Evolutionary conservation across 2,113 vertebrate genomes (phyloP), one percentile per base, ranked within the genome.

Genomic region (Silurus glanis): DNA sequence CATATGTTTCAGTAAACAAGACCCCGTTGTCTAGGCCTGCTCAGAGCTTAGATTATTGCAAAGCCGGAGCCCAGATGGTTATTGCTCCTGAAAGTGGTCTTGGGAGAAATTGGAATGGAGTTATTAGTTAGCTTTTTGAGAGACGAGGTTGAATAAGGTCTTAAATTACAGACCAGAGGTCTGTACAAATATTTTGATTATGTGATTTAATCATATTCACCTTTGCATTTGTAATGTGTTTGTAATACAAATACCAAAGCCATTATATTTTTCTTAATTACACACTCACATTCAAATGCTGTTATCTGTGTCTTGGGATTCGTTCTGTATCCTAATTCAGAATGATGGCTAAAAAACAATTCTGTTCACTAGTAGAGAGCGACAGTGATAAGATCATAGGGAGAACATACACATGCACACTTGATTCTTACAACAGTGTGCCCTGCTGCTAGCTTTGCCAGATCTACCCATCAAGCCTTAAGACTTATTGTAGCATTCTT

Each of bases 1-100:
- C 92, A 93, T 93, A 93, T 91, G 91, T 90, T 91, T 90, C 88
- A 80, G 91, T 90, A 91, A 90, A 92, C 92, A 91, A 91, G 93
- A 83, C 91, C 89, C 69, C 0, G 81, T 66, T 82, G 85, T 90
- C 86, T 83, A 74, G 47, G 71, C 80, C 66, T 80, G 61, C 14
- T 87, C 78, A 61, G 53, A 88, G 84, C 76, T 88, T 83, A 78
- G 86, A 55, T 86, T 88, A 84, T 83, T 87, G 69, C 78, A 74
- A 75, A 72, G 83, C 72, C 69, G 28, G 59, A 55, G 80, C 71
- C 58, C 89, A 88, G 89, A 91, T 91, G 88, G 87, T 80, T 78
- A 81, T 83, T 80, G 84, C 74, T 61, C 6, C 28, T 53, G 67
- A 84, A 90, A 90, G 61, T 84, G 89, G 84, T 75, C 87, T 90